Evolutionary conservation across 2,797 vertebrate species (phyloP).

Genomic region (Buceros bicornis): DNA sequence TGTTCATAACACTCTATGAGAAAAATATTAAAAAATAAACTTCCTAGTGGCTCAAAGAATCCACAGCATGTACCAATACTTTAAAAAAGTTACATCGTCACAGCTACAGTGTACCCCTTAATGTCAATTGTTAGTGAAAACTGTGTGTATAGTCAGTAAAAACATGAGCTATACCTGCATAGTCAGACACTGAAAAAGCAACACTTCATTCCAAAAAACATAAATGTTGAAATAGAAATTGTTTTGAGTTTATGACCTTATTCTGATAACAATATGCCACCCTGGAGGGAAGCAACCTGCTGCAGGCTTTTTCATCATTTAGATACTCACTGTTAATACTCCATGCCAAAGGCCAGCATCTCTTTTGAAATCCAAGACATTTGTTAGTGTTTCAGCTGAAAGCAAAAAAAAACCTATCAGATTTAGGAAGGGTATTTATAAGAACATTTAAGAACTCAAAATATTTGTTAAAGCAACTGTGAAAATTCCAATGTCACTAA

Average conservation of each 20-base stretch:
- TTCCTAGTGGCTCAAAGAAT: neutral
- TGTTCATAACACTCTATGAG: constrained; percentile 92
- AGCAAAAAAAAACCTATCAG: constrained; percentile 8
- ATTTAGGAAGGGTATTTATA: neutral
- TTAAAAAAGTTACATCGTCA: neutral
- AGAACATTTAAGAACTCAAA: neutral
- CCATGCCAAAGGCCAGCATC: constrained; percentile 97
- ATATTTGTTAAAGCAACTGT: neutral
- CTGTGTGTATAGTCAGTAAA: neutral
- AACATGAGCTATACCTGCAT: neutral
- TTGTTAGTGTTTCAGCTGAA: constrained; percentile 92
- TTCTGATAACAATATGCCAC: neutral
- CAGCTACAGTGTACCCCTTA: neutral
- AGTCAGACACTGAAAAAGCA: neutral
- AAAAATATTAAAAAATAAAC: neutral
- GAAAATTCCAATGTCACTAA: neutral
- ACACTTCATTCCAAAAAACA: neutral
- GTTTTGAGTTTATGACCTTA: neutral
- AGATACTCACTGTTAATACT: constrained; percentile 90
- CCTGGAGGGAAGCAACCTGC: neutral
- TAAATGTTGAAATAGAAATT: neutral
- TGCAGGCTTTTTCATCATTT: neutral
- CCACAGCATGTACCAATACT: neutral
- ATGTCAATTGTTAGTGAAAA: neutral
- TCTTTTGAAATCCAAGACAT: constrained; percentile 97